Base-by-base conservation (phyloP, 2,797 vertebrate species). In the Cryptoblepharus egeriae region DNA sequence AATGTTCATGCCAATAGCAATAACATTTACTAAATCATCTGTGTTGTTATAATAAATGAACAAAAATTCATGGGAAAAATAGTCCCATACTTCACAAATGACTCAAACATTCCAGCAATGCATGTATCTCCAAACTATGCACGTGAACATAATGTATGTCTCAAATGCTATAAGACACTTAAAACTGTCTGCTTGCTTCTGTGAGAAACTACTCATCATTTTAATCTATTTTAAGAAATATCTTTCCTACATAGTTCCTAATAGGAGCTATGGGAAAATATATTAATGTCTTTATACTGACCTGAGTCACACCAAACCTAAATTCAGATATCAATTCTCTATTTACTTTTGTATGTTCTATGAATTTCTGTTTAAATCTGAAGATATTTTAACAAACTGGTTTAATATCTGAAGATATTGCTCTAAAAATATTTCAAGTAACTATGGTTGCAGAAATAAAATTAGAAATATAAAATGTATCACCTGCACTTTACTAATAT, bases 121-220 rank as follows among this genome's bases (percentile, higher is more conserved):
- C n/a, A 82, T 35, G 22, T 64, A 75, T 86, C 26, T 88, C 67
- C 42, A 87, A 86, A 74, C 0, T 63, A 8, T 76, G 30, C 42
- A 72, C 74, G 87, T 83, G 78, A 89, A 57, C 16, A 80, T 35
- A 85, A 84, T 0, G 1, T 64, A 79, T 37, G 57, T 81, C 64
- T 82, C 75, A 86, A 89, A 92, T 22, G 65, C 9, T 63, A 77
- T 75, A 79, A 90, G 79, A 7, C 63, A 86, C 63, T 86, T 85
- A 67, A 87, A 89, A 60, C 55, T 86, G 22, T 71, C 80, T 84
- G 74, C 57, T 81, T 86, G 42, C 73, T 90, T 91, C 87, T 88
- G 84, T 89, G 88, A 92, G 75, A 92, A 92, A 84, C 85, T 74
- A 28, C 77, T 61, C 81, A 45, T 81, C 88, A 83, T 85, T 82